Evolutionary conservation across 2,113 vertebrate species (phyloP), one percentile per base, ranked within the genome.

Genomic region (Hippolais icterina): DNA sequence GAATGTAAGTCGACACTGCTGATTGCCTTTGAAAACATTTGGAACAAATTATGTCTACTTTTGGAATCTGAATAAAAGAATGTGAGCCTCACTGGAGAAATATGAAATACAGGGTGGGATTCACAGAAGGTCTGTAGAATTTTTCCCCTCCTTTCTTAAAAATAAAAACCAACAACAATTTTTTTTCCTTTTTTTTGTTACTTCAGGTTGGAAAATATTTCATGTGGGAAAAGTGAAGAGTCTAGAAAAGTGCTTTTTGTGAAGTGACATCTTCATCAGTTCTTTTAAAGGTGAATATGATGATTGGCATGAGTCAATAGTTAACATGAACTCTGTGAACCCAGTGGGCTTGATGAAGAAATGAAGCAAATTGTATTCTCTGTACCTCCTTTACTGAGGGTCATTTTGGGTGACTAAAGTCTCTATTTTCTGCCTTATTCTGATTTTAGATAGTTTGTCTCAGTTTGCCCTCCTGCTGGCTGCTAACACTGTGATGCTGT

Each of bases 41-140:
- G 98, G 98, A 98, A 98, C 97, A 97, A 98, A 98, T 98, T 98
- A 98, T 98, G 95, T 98, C 96, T 96, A 91, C 97, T 98, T 98
- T 98, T 98, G 97, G 98, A 98, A 98, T 98, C 94, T 71, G 95
- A 98, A 98, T 97, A 98, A 98, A 98, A 97, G 97, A 98, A 98
- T 98, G 97, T 17, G 50, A 98, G 93, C 93, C 96, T 98, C 97
- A 94, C 77, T 98, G 96, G 97, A 98, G 97, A 98, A 98, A 97
- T 98, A 98, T 97, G 97, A 98, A 98, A 97, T 97, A 94, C 95
- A 97, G 97, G 96, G 97, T 93, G 97, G 97, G 97, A 97, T 97
- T 98, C 94, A 11, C 89, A 97, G 96, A 98, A 98, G 90, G 92
- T 91, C 94, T 95, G 91, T 96, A 95, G 83, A 74, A 47, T 83